These are phyloP conservation scores for Cybosia mesomella DNA, from an alignment of 2,888 invertebrate genomes.

Conservation along the genomic window DNA sequence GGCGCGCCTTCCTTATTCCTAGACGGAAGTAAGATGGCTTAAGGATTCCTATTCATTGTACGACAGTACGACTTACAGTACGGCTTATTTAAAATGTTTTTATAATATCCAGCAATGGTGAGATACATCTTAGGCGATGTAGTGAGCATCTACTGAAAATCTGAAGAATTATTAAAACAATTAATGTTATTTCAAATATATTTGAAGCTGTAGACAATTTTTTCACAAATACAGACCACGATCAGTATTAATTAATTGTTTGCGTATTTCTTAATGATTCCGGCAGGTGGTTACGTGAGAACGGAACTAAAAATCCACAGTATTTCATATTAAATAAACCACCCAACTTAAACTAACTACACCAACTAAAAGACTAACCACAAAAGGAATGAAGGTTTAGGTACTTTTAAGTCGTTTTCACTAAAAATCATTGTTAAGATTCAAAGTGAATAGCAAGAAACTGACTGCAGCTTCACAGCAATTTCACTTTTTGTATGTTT, in stretches of 20 bases:
- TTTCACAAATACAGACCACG: no score
- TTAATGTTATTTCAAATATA: no score
- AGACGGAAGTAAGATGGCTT: slow-evolving; percentile 64
- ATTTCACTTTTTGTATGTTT: neutral
- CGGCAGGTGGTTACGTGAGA: no score
- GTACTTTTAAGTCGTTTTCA: neutral
- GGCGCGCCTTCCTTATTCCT: slow-evolving; percentile 73
- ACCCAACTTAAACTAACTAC: no score
- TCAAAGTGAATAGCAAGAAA: neutral
- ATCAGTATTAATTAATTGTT: no score
- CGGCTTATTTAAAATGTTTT: neutral
- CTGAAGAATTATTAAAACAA: no score
- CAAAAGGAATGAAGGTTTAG: neutral
- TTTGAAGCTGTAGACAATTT: no score
- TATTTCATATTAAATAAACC: no score
- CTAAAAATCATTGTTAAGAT: neutral
- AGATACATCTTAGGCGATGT: neutral
- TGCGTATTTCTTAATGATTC: no score
- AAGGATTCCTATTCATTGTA: slow-evolving; percentile 54
- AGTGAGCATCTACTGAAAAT: no score
- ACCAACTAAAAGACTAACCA: no score
- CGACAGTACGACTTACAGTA: slow-evolving; percentile 20
- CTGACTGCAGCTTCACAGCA: neutral
- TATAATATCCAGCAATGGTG: neutral
- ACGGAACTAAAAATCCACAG: no score